Percentiles rank a stretch among this genome's conserved stretches.
These are phyloP conservation scores for Panulirus ornatus DNA, from an alignment of 1,140 invertebrate genomes.

Conservation along the genomic window DNA sequence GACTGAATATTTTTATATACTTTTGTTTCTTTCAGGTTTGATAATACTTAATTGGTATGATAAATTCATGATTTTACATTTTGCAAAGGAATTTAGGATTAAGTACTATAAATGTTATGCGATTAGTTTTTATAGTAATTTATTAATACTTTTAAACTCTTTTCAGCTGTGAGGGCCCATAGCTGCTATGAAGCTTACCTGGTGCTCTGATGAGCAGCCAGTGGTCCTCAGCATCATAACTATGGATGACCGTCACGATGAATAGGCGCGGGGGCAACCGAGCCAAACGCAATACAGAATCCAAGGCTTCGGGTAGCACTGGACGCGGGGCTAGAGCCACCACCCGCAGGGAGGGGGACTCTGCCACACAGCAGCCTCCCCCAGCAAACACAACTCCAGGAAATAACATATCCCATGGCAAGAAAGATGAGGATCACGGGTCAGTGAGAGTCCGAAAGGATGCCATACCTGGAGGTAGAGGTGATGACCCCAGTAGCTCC, in stretches of 20 bases:
- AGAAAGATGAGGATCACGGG: conserved; percentile 32
- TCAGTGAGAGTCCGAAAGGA: conserved; percentile 42
- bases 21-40: no score
- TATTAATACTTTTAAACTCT: no score
- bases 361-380: conserved; percentile 19
- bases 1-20: no score
- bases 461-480: conserved; percentile 22
- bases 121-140: no score
- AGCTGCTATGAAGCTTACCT: conserved; percentile 64
- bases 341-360: conserved; percentile 62
- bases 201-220: conserved; percentile 59
- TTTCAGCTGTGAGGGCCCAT: conserved; percentile 45
- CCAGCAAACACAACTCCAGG: conserved; percentile 16
- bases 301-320: conserved; percentile 56
- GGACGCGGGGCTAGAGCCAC: conserved; percentile 48
- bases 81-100: no score
- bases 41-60: no score
- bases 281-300: conserved; percentile 65
- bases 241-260: conserved; percentile 68
- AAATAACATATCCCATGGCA: conserved; percentile 47
- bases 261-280: conserved; percentile 68
- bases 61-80: no score
- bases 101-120: no score
- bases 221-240: conserved; percentile 61
- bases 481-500: conserved; percentile 18